Percentiles rank a stretch among this genome's conserved stretches.
Evolutionary conservation across 1,140 invertebrate genomes (phyloP).

Genomic region (Cataglyphis hispanica): DNA sequence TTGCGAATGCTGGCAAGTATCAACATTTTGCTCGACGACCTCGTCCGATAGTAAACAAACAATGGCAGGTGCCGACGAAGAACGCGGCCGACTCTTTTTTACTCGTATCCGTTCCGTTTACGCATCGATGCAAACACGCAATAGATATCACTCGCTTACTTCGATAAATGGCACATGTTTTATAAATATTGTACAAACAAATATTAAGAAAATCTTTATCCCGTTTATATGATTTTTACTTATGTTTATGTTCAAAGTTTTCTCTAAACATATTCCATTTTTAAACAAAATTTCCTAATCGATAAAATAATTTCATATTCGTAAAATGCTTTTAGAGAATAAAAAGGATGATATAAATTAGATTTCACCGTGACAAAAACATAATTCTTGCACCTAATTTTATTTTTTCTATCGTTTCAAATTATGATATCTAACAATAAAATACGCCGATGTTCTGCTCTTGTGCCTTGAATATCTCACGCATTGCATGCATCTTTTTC

Average conservation of each 20-base stretch:
- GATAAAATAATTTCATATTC: not conserved
- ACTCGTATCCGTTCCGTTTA: slow-evolving; percentile 46
- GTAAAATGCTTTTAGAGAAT: not conserved
- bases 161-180: not conserved
- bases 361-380: too few species aligned
- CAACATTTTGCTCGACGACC: slow-evolving; percentile 11
- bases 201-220: slow-evolving; percentile 5
- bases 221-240: not conserved
- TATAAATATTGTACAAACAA: not conserved
- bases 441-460: not conserved
- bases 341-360: not conserved
- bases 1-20: not conserved
- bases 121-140: slow-evolving; percentile 13
- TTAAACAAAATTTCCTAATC: not conserved
- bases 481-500: slow-evolving; percentile 3
- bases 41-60: slow-evolving; percentile 42
- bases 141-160: not conserved
- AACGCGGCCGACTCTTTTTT: slow-evolving; percentile 26
- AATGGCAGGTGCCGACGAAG: slow-evolving; percentile 7
- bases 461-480: slow-evolving; percentile 3
- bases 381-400: not conserved
- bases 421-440: not conserved
- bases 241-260: not conserved
- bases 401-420: not conserved
- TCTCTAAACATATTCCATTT: not conserved